phyloP scores from a whole-genome alignment of 2,797 vertebrate genomes.

The Astyanax mexicanus region DNA sequence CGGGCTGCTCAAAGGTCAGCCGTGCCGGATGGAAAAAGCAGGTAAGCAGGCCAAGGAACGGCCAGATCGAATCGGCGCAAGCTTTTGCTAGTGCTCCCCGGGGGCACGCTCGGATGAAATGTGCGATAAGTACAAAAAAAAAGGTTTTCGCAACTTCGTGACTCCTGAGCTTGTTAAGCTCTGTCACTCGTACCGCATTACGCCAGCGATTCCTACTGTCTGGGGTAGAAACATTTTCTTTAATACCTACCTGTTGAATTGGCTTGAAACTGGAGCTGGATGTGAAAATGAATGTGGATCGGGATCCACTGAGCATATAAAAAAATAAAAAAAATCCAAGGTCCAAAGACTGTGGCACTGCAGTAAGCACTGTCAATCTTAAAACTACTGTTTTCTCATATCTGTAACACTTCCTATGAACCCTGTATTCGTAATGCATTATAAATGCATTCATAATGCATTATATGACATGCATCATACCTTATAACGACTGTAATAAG shows the following conservation, averaged over 20 bases:
- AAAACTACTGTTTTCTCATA: no score
- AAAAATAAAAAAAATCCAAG: no score
- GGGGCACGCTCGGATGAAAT: constrained; percentile 1
- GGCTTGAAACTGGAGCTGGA: background rate
- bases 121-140: background rate
- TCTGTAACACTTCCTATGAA: no score
- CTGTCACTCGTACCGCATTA: background rate
- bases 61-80: background rate
- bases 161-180: constrained; percentile 2
- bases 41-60: constrained; percentile 1
- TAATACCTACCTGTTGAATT: no score
- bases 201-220: background rate
- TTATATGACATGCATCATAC: no score
- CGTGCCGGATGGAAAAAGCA: constrained; percentile 26
- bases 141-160: background rate
- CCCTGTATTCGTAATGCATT: no score
- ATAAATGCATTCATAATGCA: no score
- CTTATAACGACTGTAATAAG: no score
- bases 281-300: background rate
- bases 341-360: no score
- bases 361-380: no score
- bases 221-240: no score
- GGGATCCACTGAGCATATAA: background rate
- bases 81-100: constrained; percentile 8
- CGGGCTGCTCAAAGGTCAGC: constrained; percentile 51